Percentiles rank a stretch among this genome's conserved stretches.
These are phyloP conservation scores for Petrocephalus zakoni DNA, from an alignment of 2,113 vertebrate genomes.

Conservation along the genomic window DNA sequence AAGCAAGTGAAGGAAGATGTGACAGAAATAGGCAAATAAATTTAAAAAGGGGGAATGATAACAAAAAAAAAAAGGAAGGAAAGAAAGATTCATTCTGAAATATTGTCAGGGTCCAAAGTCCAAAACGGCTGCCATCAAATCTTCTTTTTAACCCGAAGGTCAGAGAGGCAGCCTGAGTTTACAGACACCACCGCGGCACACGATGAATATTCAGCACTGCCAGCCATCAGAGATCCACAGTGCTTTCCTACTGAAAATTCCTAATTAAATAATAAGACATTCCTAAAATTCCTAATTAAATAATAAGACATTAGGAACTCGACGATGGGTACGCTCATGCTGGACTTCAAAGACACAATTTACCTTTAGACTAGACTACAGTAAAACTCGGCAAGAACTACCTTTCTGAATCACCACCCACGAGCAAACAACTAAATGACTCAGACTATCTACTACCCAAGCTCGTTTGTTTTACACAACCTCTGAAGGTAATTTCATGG, in stretches of 20 bases:
- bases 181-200: neutral
- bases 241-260: neutral
- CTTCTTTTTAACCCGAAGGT: neutral
- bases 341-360: neutral
- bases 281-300: neutral
- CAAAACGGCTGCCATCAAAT: no score
- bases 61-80: no score
- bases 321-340: neutral
- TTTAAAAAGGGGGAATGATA: no score
- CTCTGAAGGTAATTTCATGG: neutral
- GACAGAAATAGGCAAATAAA: no score
- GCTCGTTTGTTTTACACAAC: neutral
- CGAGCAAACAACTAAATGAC: neutral
- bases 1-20: no score
- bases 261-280: neutral
- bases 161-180: neutral
- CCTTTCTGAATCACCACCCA: neutral
- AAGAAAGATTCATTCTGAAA: no score
- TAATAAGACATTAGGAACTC: neutral
- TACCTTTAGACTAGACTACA: neutral
- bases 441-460: neutral
- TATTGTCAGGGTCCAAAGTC: no score
- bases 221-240: neutral
- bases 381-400: neutral
- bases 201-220: neutral